Evolutionary conservation across 2,113 vertebrate species (phyloP), one percentile per base, ranked within the genome.

Genomic region (Pseudorasbora parva): DNA sequence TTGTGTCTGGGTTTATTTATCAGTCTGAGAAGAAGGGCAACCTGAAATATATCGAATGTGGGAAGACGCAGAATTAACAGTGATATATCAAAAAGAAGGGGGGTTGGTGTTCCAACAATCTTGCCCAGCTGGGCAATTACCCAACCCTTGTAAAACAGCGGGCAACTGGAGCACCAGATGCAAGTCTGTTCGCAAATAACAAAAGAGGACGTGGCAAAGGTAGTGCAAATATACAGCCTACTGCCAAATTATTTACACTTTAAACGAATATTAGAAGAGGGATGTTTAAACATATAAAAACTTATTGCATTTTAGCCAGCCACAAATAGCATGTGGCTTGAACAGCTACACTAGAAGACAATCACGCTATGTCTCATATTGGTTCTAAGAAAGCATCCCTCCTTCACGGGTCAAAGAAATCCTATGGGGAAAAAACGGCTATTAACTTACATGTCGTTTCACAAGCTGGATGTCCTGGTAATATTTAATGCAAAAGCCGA

Each of bases 361-460:
- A 43, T 43, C 33, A 41, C 25, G 64, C 64, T 14, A 71, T 9
- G 17, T 33, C 27, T 54, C 8, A 14, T 5, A 37, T n/a, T 19
- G 47, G 57, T 5, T 59, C 21, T 17, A 17, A n/a, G 7, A n/a
- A n/a, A 78, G 77, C 77, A 49, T 49, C 25, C 17, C 3, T 43
- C 54, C 11, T 5, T 60, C 33, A 37, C 21, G 33, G 33, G 21
- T 78, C 30, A 60, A 66, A 9, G 3, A 41, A 80, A 49, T 5
- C 4, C 56, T 25, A n/a, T n/a, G n/a, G n/a, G n/a, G 14, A 75
- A 30, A 2, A 23, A 43, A 56, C 51, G 41, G 43, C n/a, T 43
- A 30, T 17, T 25, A 45, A 78, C 94, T 94, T 83, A 95, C 94
- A 25, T 94, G 93, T 68, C 93, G 92, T 78, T 68, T 91, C 27